These are phyloP conservation scores for Corella eumyota DNA, from an alignment of 23 tunicate genomes.

Conservation along the genomic window DNA sequence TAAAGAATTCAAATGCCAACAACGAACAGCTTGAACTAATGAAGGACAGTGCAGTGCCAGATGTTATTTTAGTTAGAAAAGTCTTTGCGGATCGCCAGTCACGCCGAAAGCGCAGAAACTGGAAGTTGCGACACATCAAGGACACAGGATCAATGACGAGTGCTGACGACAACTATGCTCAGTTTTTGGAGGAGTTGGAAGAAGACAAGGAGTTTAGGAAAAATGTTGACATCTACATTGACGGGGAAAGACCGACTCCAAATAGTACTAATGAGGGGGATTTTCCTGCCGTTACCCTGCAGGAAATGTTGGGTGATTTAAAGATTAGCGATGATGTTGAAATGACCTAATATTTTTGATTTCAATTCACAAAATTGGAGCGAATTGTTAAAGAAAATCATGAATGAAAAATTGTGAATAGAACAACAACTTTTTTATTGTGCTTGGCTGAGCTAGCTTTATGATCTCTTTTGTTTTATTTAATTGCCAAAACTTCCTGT, in stretches of 20 bases:
- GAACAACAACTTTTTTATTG: too few relatives aligned
- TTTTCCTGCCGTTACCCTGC: slow-evolving; percentile 55
- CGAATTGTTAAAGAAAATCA: too few relatives aligned
- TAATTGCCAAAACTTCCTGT: too few relatives aligned
- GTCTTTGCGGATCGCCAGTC: slow-evolving; percentile 70
- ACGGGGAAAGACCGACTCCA: slow-evolving; percentile 22
- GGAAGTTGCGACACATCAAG: slow-evolving; percentile 47
- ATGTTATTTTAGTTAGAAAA: slow-evolving; percentile 77
- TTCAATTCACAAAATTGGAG: too few relatives aligned
- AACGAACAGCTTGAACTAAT: slow-evolving; percentile 45
- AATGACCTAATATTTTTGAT: too few relatives aligned
- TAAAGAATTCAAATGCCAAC: slow-evolving; percentile 59
- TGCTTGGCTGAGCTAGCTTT: too few relatives aligned
- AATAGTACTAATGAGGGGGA: slow-evolving; percentile 47
- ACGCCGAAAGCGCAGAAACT: slow-evolving; percentile 56
- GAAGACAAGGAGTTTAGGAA: slow-evolving; percentile 75
- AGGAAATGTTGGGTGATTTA: slow-evolving; percentile 81
- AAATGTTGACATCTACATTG: slow-evolving; percentile 68
- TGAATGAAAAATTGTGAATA: too few relatives aligned
- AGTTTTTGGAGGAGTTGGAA: slow-evolving; percentile 78
- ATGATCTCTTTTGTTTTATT: too few relatives aligned
- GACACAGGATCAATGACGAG: slow-evolving; percentile 13
- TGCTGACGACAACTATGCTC: slow-evolving; percentile 51
- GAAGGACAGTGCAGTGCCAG: slow-evolving; percentile 42
- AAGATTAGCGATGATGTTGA: slow-evolving; percentile 76